Evolutionary conservation across 2,797 vertebrate species (phyloP).

Genomic region (Cirrhinus mrigala): DNA sequence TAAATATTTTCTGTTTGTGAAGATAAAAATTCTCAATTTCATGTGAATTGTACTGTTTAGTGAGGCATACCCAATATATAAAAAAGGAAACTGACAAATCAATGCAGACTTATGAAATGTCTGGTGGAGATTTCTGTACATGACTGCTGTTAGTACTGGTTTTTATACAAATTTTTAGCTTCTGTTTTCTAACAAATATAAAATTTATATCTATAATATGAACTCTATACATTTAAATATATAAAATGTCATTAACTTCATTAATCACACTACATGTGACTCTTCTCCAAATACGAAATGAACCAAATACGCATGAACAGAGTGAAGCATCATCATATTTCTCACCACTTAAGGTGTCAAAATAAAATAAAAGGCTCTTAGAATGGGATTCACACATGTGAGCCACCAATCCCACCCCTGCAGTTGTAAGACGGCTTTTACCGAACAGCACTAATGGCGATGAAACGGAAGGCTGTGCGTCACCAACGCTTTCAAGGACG

Average conservation of each 20-base stretch:
- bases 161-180: neutral
- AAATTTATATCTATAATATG: neutral
- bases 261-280: neutral
- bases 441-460: neutral
- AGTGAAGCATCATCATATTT: neutral
- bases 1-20: neutral
- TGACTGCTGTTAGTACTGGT: neutral
- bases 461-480: constrained; percentile 3
- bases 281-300: too few relatives aligned
- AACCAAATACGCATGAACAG: neutral
- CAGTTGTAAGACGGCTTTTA: constrained; percentile 18
- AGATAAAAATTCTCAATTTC: neutral
- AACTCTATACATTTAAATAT: too few relatives aligned
- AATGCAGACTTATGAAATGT: neutral
- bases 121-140: neutral
- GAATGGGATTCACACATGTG: constrained; percentile 18
- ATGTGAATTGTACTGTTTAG: neutral
- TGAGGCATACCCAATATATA: neutral
- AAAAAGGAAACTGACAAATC: neutral
- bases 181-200: neutral
- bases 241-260: neutral
- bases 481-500: constrained; percentile 15
- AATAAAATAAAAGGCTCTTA: neutral
- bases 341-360: neutral
- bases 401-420: neutral